Evolutionary conservation across 2,888 invertebrate genomes (phyloP).

Genomic region (Esperia sulphurella): DNA sequence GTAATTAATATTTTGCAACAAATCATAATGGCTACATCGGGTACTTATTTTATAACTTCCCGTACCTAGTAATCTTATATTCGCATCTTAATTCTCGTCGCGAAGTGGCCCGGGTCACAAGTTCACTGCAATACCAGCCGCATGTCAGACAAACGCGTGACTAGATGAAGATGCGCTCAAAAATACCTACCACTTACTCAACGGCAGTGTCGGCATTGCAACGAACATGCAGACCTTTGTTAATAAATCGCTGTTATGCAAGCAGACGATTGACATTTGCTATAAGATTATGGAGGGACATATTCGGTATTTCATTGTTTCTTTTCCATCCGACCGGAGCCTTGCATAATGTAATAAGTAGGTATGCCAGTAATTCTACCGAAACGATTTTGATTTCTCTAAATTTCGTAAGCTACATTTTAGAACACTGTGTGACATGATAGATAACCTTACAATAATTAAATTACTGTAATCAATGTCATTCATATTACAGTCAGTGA

Average conservation of each 20-base stretch:
- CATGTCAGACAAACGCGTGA: conserved; percentile 24
- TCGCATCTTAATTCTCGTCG: neutral
- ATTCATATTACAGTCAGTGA: too few species aligned
- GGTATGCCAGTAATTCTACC: neutral
- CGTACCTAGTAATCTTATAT: neutral
- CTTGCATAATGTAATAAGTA: conserved; percentile 25
- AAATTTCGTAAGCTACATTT: too few species aligned
- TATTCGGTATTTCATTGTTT: conserved; percentile 35
- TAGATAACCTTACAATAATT: too few species aligned
- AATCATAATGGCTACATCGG: neutral
- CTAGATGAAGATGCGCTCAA: conserved; percentile 41
- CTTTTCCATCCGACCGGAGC: conserved; percentile 20
- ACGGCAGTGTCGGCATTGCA: conserved; percentile 33
- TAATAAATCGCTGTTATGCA: conserved; percentile 63
- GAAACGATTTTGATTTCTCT: too few species aligned
- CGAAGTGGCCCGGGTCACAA: conserved; percentile 1
- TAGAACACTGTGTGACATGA: too few species aligned
- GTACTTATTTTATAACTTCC: neutral
- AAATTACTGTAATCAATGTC: too few species aligned
- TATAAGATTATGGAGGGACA: conserved; percentile 37
- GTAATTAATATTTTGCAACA: too few species aligned
- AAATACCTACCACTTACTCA: conserved; percentile 46
- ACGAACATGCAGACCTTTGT: conserved; percentile 51
- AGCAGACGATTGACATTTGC: conserved; percentile 68
- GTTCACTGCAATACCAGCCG: conserved; percentile 11